Percentiles rank a stretch among this genome's conserved stretches.
Evolutionary conservation across 1,140 invertebrate species (phyloP).

Genomic region (Cotesia vestalis): DNA sequence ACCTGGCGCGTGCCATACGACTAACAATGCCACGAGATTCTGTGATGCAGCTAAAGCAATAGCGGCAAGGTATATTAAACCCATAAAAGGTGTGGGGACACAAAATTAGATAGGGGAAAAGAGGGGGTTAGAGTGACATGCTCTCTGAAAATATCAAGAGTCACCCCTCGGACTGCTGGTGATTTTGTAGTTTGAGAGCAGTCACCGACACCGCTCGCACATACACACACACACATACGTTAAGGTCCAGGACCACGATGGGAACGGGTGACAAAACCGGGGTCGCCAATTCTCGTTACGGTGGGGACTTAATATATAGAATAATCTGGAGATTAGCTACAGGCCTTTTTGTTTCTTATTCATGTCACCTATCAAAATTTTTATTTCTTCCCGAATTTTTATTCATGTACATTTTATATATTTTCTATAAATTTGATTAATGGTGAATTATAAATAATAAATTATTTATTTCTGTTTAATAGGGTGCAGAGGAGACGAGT

Average conservation of each 20-base stretch:
- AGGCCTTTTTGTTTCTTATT: conserved; percentile 25
- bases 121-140: background rate
- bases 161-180: conserved; percentile 26
- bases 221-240: background rate
- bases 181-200: conserved; percentile 28
- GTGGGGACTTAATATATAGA: background rate
- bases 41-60: background rate
- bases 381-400: background rate
- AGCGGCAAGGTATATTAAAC: too few species aligned
- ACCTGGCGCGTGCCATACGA: conserved; percentile 40
- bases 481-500: conserved; percentile 64
- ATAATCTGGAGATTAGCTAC: conserved; percentile 23
- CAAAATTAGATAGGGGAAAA: background rate
- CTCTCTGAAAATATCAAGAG: conserved; percentile 30
- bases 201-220: background rate
- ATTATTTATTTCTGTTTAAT: conserved; percentile 42
- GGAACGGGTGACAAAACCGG: conserved; percentile 24
- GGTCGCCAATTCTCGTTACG: conserved; percentile 21
- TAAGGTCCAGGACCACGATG: conserved; percentile 3
- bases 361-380: background rate
- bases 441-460: background rate
- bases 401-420: background rate
- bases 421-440: conserved; percentile 1
- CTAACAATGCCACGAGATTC: conserved; percentile 28
- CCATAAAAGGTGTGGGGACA: background rate